A percentile compares a stretch with the other conserved stretches of the same genome.
phyloP scores from a whole-genome alignment of 2,797 vertebrate genomes.

The Clarias platycephalus region DNA sequence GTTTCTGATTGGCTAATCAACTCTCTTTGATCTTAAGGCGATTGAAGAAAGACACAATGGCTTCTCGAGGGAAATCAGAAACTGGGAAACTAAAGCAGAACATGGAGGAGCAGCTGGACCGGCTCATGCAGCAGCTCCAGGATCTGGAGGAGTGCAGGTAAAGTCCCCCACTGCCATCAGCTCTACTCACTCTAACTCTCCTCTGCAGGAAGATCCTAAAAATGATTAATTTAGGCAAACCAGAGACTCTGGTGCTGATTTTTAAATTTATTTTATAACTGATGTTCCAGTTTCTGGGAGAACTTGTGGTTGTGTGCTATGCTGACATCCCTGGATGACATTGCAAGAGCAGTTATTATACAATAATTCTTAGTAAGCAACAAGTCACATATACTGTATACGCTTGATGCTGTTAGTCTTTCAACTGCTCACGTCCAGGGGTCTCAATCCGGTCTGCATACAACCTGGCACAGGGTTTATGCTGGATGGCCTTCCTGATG shows the following conservation, averaged over 20 bases:
- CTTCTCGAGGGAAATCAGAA: constrained; percentile 92
- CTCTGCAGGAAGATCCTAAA: too few species aligned
- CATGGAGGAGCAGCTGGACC: constrained; percentile 94
- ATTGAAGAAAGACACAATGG: constrained; percentile 72
- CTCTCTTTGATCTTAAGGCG: neutral
- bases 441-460: too few species aligned
- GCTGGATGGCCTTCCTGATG: too few species aligned
- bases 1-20: neutral
- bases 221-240: too few species aligned
- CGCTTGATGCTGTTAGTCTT: too few species aligned
- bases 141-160: constrained; percentile 99
- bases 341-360: neutral
- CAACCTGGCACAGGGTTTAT: too few species aligned
- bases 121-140: constrained; percentile 95
- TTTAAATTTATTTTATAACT: neutral
- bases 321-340: neutral
- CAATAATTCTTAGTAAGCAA: neutral
- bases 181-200: neutral
- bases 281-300: neutral
- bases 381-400: neutral
- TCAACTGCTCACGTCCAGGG: too few species aligned
- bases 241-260: neutral
- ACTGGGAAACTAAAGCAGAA: constrained; percentile 94
- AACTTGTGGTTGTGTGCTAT: neutral
- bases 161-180: neutral